Evolutionary conservation across 2,797 vertebrate species (phyloP).

Genomic region (Fistularia tabacaria): DNA sequence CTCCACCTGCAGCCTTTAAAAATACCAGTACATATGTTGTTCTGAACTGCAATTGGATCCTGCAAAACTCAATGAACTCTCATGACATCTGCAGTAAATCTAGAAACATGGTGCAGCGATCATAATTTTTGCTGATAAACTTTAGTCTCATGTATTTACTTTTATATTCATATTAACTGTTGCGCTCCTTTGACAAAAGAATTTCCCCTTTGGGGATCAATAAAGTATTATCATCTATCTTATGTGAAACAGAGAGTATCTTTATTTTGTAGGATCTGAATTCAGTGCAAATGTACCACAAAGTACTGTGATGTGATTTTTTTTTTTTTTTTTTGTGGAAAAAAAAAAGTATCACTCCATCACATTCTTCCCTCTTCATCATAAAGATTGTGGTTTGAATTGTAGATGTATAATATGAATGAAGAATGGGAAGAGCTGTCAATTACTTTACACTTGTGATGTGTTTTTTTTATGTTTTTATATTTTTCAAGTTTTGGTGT

Average conservation of each 20-base stretch:
- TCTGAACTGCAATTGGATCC: too few species aligned
- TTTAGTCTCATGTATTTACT: too few species aligned
- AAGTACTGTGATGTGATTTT: background rate
- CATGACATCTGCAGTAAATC: too few species aligned
- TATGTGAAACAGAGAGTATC: background rate
- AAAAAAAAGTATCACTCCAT: constrained; percentile 21
- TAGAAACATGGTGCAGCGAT: too few species aligned
- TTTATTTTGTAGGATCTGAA: background rate
- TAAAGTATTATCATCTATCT: too few species aligned
- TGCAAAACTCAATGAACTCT: too few species aligned
- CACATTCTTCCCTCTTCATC: constrained; percentile 1
- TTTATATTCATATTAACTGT: too few species aligned
- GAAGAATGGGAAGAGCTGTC: constrained; percentile 12
- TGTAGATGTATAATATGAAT: constrained; percentile 3
- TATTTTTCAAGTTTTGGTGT: constrained; percentile 10
- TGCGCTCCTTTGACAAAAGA: too few species aligned
- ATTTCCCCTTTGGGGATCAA: too few species aligned
- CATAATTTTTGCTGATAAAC: too few species aligned
- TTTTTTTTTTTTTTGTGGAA: background rate
- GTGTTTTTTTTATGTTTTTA: background rate
- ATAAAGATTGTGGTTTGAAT: constrained; percentile 17
- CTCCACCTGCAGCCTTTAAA: too few species aligned
- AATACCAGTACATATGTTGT: too few species aligned
- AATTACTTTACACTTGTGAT: constrained; percentile 23
- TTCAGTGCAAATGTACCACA: constrained; percentile 1